Conservation (phyloP, 2,888 invertebrate species). For the Caenorhabditis sp. region DNA sequence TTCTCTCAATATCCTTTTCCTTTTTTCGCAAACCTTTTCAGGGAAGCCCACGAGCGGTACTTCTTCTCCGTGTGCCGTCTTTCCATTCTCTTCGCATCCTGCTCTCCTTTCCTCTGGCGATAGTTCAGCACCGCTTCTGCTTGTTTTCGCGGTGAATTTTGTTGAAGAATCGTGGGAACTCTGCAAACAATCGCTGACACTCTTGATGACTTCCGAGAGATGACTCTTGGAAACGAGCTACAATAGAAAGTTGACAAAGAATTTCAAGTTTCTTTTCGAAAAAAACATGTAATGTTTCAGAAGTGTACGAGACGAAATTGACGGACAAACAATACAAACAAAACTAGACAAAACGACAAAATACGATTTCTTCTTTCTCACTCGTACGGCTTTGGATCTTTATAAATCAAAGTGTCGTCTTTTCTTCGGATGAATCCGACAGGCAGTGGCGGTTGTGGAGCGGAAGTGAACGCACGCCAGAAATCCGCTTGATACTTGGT, state of each 20-base stretch:
- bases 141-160: constrained; percentile 42
- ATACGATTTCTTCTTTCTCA: background rate
- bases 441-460: constrained; percentile 49
- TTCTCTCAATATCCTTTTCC: too few relatives aligned
- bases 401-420: constrained; percentile 44
- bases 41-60: constrained; percentile 40
- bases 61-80: constrained; percentile 31
- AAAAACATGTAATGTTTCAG: background rate
- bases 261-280: too few relatives aligned
- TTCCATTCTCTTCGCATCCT: constrained; percentile 37
- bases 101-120: constrained; percentile 28
- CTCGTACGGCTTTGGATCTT: constrained; percentile 43
- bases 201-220: too few relatives aligned
- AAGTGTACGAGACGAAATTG: too few relatives aligned
- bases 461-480: constrained; percentile 21
- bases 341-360: background rate
- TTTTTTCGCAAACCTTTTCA: constrained; percentile 51
- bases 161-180: constrained; percentile 34
- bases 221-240: too few relatives aligned
- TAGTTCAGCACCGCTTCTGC: constrained; percentile 28
- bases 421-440: constrained; percentile 32
- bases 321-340: too few relatives aligned
- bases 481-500: constrained; percentile 22
- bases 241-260: too few relatives aligned
- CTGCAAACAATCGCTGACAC: too few relatives aligned